A percentile compares a stretch with the other conserved stretches of the same genome.
Conservation (phyloP, 2,888 invertebrate genomes). For the Eustalomyia histrio region DNA sequence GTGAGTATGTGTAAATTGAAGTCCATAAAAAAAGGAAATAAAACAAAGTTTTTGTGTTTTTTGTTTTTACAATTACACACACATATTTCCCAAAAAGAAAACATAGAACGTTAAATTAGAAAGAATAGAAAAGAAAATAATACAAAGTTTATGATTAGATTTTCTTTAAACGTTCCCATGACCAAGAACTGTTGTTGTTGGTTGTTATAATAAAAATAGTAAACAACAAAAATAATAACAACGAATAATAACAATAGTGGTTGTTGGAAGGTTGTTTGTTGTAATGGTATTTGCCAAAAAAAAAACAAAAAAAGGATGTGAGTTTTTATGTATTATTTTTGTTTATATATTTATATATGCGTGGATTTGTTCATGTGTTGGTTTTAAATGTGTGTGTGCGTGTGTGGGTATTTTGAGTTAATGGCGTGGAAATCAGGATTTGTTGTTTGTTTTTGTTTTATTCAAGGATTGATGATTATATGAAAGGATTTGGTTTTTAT, state of each 20-base stretch:
- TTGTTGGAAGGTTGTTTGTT: constrained; percentile 50
- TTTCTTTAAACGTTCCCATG: constrained; percentile 79
- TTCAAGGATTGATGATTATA: constrained; percentile 57
- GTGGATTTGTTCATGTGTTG: constrained; percentile 15
- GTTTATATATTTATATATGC: constrained; percentile 45
- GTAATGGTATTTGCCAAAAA: constrained; percentile 51
- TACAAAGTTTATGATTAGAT: constrained; percentile 77
- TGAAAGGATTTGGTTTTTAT: constrained; percentile 57
- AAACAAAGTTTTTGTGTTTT: constrained; percentile 23
- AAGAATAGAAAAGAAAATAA: constrained; percentile 68
- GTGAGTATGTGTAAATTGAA: constrained; percentile 24
- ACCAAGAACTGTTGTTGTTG: constrained; percentile 73
- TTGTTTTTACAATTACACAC: constrained; percentile 26
- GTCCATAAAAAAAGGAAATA: constrained; percentile 37
- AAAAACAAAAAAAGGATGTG: constrained; percentile 54
- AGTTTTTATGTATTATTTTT: constrained; percentile 27
- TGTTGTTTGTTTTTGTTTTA: constrained; percentile 30
- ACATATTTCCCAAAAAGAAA: neutral
- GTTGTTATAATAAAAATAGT: neutral
- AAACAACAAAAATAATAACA: constrained; percentile 29
- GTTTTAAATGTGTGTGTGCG: constrained; percentile 7
- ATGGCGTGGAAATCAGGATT: constrained; percentile 60
- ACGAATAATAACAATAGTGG: constrained; percentile 19
- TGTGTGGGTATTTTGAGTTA: constrained; percentile 37
- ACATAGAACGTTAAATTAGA: neutral